These are phyloP conservation scores for Poecilia latipinna DNA, from an alignment of 2,113 vertebrate species.

Conservation along the genomic window DNA sequence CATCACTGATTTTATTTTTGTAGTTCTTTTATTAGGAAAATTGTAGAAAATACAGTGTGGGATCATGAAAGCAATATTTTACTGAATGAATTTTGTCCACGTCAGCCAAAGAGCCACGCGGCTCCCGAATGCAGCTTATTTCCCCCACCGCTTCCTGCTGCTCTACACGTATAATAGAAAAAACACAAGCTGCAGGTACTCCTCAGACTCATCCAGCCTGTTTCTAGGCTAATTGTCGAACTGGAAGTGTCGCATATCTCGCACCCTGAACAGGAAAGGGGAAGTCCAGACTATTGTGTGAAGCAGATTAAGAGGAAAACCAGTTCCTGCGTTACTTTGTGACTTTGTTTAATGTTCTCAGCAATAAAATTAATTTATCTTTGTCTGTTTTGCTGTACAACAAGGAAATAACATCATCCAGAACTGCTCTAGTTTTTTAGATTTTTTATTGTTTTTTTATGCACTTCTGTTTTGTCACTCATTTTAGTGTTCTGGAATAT, in stretches of 20 bases:
- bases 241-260: conserved; percentile 54
- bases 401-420: too few species aligned
- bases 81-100: neutral
- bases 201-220: conserved; percentile 53
- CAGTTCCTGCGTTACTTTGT: conserved; percentile 2
- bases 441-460: neutral
- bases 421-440: neutral
- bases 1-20: conserved; percentile 31
- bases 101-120: neutral
- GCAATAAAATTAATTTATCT: neutral
- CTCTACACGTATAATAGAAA: conserved; percentile 10
- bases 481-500: neutral
- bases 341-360: neutral
- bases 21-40: conserved; percentile 24
- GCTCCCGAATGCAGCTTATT: neutral
- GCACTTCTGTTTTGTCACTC: conserved; percentile 5
- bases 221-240: conserved; percentile 40
- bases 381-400: neutral
- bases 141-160: conserved; percentile 15
- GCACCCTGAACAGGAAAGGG: conserved; percentile 29
- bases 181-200: conserved; percentile 31
- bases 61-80: neutral
- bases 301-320: neutral
- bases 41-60: neutral
- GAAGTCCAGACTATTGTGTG: conserved; percentile 25